Base-by-base conservation (phyloP, 2,888 invertebrate species). In the Iselma pallidipennis region DNA sequence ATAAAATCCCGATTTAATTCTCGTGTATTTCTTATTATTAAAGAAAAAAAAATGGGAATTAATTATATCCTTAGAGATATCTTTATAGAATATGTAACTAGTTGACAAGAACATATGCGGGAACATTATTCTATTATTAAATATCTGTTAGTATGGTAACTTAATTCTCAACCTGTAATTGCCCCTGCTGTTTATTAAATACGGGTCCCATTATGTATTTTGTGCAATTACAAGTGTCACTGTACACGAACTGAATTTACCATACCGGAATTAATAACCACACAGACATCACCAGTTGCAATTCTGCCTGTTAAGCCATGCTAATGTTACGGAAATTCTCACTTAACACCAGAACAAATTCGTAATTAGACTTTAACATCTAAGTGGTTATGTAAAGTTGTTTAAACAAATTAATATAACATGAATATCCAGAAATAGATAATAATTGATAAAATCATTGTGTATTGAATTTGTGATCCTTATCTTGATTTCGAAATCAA, bases 191-290 rank as follows among this genome's bases (percentile, higher is more conserved):
- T 59, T 59, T 59, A 59, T 59, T 63, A 63, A 63, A 63, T 59
- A 59, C 63, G 63, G 63, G 59, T 29, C 61, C 59, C 55, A 63
- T 59, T 63, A 63, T 63, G 63, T 63, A 59, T 59, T 63, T 59
- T 56, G 63, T 42, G 48, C 61, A 62, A 62, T 62, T 62, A 62
- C 61, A 57, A 58, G 58, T 58, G 61, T 62, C 61, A 58, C 55
- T 48, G 53, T 61, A 57, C 61, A 62, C 61, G 61, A 61, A 55
- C 59, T 63, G 63, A 63, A 63, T 63, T 63, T 55, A 55, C 59
- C 63, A 49, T 55, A 55, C 52, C 59, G 55, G 59, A 58, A 63
- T 63, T 63, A 63, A 63, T 63, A 63, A 63, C 55, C 57, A 59
- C 58, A 59, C 52, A 55, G 50, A 62, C 61, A 62, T 55, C 54